Evolutionary conservation across 2,113 vertebrate species (phyloP).

Genomic region (Fulica atra): DNA sequence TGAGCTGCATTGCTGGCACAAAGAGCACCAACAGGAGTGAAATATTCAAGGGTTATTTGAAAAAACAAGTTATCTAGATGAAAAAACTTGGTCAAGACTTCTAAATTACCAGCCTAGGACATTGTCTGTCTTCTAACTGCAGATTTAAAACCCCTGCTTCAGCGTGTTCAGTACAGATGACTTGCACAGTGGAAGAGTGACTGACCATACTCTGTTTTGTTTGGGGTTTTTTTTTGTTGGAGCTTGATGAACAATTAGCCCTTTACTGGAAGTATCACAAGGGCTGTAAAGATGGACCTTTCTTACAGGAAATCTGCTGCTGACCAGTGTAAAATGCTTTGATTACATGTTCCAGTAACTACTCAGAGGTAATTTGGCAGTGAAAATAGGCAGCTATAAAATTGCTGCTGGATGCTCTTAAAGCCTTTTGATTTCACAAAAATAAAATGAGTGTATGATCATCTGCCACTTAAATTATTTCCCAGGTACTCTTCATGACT

Average conservation of each 20-base stretch:
- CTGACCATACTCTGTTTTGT: accelerated
- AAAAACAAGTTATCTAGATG: background rate
- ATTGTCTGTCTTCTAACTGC: background rate
- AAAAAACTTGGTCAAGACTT: background rate
- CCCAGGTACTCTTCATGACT: background rate
- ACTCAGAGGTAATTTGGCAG: background rate
- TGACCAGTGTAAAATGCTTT: background rate
- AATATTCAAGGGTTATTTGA: background rate
- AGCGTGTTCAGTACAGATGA: background rate
- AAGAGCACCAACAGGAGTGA: background rate
- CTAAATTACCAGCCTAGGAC: background rate
- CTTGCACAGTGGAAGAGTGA: background rate
- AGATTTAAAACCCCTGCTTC: background rate
- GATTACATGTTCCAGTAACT: background rate
- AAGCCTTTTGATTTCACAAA: background rate
- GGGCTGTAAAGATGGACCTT: background rate
- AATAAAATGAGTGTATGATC: background rate
- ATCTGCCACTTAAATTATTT: background rate
- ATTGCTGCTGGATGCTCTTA: background rate
- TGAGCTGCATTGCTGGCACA: background rate
- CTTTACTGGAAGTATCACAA: background rate
- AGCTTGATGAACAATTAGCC: background rate
- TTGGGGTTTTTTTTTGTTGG: background rate
- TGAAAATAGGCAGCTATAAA: background rate
- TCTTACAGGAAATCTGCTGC: background rate